These are phyloP conservation scores for Catalaphyllia jardinei DNA, from an alignment of 64 coral and sea anemone species.

Conservation along the genomic window DNA sequence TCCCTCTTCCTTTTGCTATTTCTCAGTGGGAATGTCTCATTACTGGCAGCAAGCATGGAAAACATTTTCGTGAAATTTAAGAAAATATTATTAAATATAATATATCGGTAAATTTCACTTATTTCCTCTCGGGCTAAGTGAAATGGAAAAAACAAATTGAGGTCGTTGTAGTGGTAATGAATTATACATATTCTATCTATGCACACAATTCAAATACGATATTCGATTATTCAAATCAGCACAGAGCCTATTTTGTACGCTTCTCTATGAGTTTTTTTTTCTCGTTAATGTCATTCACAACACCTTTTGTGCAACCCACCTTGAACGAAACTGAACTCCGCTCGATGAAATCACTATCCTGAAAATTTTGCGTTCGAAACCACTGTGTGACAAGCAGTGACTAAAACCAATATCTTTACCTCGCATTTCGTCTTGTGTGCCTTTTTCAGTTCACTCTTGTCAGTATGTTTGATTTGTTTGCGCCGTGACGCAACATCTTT, in stretches of 20 bases:
- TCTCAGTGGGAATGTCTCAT: slow-evolving; percentile 1
- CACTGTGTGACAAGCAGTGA: background rate
- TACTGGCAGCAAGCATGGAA: slow-evolving; percentile 1
- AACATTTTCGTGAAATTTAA: background rate
- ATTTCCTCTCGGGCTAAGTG: slow-evolving; percentile 36
- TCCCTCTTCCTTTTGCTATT: slow-evolving; percentile 8
- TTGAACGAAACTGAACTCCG: background rate
- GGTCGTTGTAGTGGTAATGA: slow-evolving; percentile 52
- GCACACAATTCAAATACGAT: slow-evolving; percentile 57
- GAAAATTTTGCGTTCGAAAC: background rate
- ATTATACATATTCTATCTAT: slow-evolving; percentile 58
- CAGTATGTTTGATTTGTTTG: slow-evolving; percentile 43
- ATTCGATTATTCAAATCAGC: slow-evolving; percentile 68
- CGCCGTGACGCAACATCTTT: slow-evolving; percentile 32
- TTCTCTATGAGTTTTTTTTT: slow-evolving; percentile 4
- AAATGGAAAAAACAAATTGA: slow-evolving; percentile 68
- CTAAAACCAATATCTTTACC: background rate
- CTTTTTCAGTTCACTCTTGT: slow-evolving; percentile 44
- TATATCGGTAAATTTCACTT: slow-evolving; percentile 21
- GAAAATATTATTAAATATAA: slow-evolving; percentile 37
- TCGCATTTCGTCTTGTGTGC: slow-evolving; percentile 25
- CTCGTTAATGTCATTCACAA: background rate
- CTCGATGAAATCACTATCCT: background rate
- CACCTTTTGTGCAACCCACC: background rate
- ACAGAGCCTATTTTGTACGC: slow-evolving; percentile 14